These are phyloP conservation scores for Lordiphosa collinella DNA, from an alignment of 1,140 invertebrate species.

Conservation along the genomic window DNA sequence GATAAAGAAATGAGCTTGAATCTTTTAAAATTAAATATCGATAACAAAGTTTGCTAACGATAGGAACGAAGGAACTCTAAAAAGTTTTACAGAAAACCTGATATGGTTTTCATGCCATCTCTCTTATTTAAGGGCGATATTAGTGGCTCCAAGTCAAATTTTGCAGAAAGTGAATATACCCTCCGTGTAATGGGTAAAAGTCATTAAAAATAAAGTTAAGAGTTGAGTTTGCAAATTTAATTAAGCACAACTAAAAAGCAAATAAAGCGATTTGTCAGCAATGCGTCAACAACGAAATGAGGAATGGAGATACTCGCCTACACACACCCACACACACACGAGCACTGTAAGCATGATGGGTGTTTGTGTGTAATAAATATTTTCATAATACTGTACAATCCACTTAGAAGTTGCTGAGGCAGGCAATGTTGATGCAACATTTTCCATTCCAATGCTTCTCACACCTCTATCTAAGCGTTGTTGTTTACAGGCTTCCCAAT, in stretches of 20 bases:
- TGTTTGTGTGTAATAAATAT: conserved; percentile 71
- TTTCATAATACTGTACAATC: conserved; percentile 64
- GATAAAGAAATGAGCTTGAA: no score
- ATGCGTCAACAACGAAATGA: conserved; percentile 40
- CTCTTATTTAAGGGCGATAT: no score
- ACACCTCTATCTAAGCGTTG: conserved; percentile 9
- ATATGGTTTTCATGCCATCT: no score
- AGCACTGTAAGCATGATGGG: conserved; percentile 17
- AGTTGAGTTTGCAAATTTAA: conserved; percentile 61
- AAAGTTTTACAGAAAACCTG: no score
- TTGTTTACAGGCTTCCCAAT: conserved; percentile 43
- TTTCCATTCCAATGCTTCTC: conserved; percentile 11
- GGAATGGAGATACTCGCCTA: conserved; percentile 6
- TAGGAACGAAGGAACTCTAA: no score
- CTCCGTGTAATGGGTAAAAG: conserved; percentile 11
- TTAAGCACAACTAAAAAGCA: conserved; percentile 60
- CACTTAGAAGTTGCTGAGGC: conserved; percentile 46
- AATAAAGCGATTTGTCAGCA: conserved; percentile 60
- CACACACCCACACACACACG: conserved; percentile 2
- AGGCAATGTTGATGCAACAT: conserved; percentile 30
- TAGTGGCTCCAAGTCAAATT: no score
- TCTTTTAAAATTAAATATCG: no score
- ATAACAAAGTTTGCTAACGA: no score
- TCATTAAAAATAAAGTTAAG: conserved; percentile 29
- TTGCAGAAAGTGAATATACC: no score